Evolutionary conservation across 2,797 vertebrate genomes (phyloP), one percentile per base, ranked within the genome.

Genomic region (Sebastes variabilis): DNA sequence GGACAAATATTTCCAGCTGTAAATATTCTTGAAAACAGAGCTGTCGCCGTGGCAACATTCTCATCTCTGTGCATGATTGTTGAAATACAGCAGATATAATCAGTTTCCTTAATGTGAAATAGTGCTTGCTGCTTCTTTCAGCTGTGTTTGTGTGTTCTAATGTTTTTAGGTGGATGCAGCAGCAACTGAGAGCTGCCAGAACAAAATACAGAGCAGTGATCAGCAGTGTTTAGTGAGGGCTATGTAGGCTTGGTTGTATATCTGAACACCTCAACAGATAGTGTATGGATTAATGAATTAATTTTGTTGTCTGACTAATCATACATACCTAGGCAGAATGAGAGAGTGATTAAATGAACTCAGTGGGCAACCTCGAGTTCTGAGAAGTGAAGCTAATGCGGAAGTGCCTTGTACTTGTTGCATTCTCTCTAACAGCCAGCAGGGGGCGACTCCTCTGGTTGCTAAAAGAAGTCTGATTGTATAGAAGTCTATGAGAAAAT

Each of bases 1-100:
- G 90, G 93, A 94, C 90, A 90, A 93, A 95, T 94, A 94, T 94
- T 95, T 95, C 93, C 94, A 95, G 82, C 87, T 93, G 93, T 94
- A 95, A 95, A 95, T 95, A 94, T 85, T 83, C 91, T 90, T 66
- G 80, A 81, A 90, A 93, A 95, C 93, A 95, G 88, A 92, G 78
- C 83, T 46, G 94, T 93, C 87, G 62, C 92, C 69, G 69, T 89
- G 87, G 92, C 89, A 93, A 96, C 93, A 2, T 46, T 80, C 71
- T 75, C 66, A 75, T 88, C 83, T 81, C 64, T 79, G 9, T 55
- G 77, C 71, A 16, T 30, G 24, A 62, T 81, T 83, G 54, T 62
- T 81, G 67, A 84, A 81, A 70, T 80, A 27, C 52, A 87, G 67
- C 61, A 54, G 66, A 24, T 77, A 29, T 77, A 56, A 66, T 73